Conservation (phyloP, 92 coral and sea anemone genomes). For the Micromussa lordhowensis region DNA sequence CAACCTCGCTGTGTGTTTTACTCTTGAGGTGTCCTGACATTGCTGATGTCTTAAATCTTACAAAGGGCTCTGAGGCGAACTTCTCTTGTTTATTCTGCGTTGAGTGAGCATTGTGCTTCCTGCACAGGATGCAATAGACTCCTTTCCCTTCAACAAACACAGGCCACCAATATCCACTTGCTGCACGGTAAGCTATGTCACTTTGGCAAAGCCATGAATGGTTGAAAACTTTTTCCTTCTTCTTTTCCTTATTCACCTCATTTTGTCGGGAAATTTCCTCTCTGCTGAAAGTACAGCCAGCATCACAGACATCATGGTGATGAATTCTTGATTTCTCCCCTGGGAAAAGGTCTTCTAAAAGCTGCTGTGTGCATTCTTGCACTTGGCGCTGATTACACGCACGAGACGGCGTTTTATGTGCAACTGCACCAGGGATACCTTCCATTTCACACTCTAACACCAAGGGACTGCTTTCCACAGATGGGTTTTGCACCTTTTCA, state of each 20-base stretch:
- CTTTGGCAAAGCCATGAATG: constrained; percentile 10
- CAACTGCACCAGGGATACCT: too few species aligned
- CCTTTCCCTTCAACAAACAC: constrained; percentile 40
- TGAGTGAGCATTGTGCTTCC: constrained; percentile 38
- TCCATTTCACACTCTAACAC: too few species aligned
- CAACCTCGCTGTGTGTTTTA: not conserved
- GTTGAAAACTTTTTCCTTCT: constrained; percentile 39
- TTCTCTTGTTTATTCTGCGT: constrained; percentile 30
- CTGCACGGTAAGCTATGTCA: constrained; percentile 18
- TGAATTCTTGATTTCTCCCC: too few species aligned
- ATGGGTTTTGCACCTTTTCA: too few species aligned
- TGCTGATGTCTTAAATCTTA: not conserved
- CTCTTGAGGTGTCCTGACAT: not conserved
- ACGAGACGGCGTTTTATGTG: too few species aligned
- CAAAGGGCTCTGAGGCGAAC: constrained; percentile 15
- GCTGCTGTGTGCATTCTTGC: too few species aligned
- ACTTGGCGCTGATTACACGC: too few species aligned
- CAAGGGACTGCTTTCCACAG: too few species aligned
- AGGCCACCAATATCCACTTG: constrained; percentile 38
- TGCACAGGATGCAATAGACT: constrained; percentile 36
- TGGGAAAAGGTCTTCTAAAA: too few species aligned
- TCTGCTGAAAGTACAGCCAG: constrained; percentile 28
- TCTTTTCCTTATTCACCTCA: constrained; percentile 32
- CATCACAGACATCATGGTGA: constrained; percentile 38
- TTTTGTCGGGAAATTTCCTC: constrained; percentile 22